Conservation (phyloP, 1,140 invertebrate genomes). For the Gyrodactylus salaris region DNA sequence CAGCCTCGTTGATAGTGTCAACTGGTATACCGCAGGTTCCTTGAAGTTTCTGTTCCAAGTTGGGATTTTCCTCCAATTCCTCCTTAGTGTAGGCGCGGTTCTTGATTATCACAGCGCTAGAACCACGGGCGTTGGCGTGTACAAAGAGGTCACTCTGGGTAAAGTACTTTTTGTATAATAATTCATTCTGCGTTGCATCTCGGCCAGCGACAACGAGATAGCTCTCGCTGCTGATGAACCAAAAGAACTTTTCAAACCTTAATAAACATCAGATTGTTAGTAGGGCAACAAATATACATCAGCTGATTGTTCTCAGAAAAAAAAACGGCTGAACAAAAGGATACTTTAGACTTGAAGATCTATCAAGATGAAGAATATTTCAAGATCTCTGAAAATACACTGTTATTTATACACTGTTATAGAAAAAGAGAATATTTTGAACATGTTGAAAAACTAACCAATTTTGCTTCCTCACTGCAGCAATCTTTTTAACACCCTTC, state of each 20-base stretch:
- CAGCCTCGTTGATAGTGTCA: constrained; percentile 75
- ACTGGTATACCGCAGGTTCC: constrained; percentile 30
- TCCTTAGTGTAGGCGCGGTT: constrained; percentile 27
- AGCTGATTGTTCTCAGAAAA: too few relatives aligned
- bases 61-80: background rate
- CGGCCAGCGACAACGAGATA: constrained; percentile 72
- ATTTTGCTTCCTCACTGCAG: constrained; percentile 45
- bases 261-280: too few relatives aligned
- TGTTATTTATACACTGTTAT: too few relatives aligned
- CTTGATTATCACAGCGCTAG: constrained; percentile 64
- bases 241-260: constrained; percentile 88
- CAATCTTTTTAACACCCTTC: constrained; percentile 34
- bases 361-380: too few relatives aligned
- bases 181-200: constrained; percentile 86
- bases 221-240: constrained; percentile 95
- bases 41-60: too few relatives aligned
- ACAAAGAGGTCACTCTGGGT: constrained; percentile 19
- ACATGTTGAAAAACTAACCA: too few relatives aligned
- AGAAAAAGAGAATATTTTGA: too few relatives aligned
- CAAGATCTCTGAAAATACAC: too few relatives aligned
- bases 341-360: too few relatives aligned
- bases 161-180: constrained; percentile 42
- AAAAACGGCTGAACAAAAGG: too few relatives aligned
- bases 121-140: constrained; percentile 57
- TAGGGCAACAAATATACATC: too few relatives aligned